Conservation (phyloP, 2,797 vertebrate genomes). For the Xerus rutilus region DNA sequence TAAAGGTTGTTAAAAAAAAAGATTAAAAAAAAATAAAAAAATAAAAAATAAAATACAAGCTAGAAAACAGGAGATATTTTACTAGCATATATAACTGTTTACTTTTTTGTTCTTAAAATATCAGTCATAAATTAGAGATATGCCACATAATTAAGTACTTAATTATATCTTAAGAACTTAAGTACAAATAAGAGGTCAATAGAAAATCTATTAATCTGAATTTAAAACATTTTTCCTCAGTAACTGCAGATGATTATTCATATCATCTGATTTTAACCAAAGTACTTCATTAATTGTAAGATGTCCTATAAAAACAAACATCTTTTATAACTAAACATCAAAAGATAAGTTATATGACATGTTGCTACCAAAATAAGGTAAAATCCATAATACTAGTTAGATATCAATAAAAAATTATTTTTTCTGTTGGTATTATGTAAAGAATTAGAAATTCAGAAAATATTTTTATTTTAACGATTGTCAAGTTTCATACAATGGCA, state of each 20-base stretch:
- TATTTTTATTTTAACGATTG: conserved; percentile 36
- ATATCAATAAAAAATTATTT: conserved; percentile 13
- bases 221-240: conserved; percentile 15
- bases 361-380: not conserved
- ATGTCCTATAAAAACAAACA: conserved; percentile 39
- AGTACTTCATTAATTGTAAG: not conserved
- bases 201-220: conserved; percentile 15
- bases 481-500: conserved; percentile 21
- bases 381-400: not conserved
- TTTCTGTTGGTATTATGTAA: not conserved
- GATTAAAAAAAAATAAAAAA: too few relatives aligned
- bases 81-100: not conserved
- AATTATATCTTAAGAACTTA: not conserved
- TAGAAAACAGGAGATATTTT: conserved; percentile 28
- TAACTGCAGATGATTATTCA: not conserved
- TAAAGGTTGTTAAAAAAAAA: too few relatives aligned
- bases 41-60: not conserved
- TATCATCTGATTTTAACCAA: conserved; percentile 27
- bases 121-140: conserved; percentile 27
- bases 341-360: not conserved
- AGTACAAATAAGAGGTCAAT: conserved; percentile 19
- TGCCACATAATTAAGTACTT: conserved; percentile 21
- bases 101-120: conserved; percentile 61
- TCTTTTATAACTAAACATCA: not conserved
- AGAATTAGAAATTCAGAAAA: not conserved